Evolutionary conservation across 2,113 vertebrate genomes (phyloP).

Genomic region (Jaculus jaculus): DNA sequence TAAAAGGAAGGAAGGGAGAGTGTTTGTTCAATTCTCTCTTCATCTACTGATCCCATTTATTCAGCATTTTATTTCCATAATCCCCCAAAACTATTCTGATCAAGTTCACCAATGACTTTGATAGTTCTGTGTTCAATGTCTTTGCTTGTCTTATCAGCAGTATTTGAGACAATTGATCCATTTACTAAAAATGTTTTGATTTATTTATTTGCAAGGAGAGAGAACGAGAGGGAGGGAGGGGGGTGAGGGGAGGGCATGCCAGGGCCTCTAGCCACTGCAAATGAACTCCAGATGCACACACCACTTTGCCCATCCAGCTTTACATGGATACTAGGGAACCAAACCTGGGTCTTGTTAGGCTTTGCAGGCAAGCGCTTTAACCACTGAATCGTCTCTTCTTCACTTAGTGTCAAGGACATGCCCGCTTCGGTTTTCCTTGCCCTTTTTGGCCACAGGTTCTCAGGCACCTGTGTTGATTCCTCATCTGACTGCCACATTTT

Average conservation of each 20-base stretch:
- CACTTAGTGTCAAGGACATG: not conserved
- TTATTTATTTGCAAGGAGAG: too few species aligned
- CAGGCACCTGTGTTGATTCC: not conserved
- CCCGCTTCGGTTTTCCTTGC: not conserved
- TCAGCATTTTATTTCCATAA: not conserved
- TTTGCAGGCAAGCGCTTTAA: too few species aligned
- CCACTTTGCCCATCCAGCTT: too few species aligned
- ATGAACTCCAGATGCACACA: too few species aligned
- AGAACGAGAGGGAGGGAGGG: too few species aligned
- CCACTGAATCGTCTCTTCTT: not conserved
- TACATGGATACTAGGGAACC: too few species aligned
- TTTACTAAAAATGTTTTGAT: not conserved
- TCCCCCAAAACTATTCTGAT: not conserved
- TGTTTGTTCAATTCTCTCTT: not conserved
- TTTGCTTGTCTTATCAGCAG: not conserved
- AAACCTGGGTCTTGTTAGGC: too few species aligned
- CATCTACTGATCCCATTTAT: not conserved
- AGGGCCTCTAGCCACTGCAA: too few species aligned
- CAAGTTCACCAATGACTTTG: not conserved
- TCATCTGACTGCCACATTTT: not conserved
- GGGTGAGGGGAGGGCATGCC: too few species aligned
- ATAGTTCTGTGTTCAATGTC: not conserved
- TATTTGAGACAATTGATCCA: not conserved
- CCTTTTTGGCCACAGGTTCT: constrained; percentile 11
- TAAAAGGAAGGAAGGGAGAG: not conserved